Evolutionary conservation across 2,113 vertebrate species (phyloP).

Genomic region (Poeciliopsis turrubarensis): DNA sequence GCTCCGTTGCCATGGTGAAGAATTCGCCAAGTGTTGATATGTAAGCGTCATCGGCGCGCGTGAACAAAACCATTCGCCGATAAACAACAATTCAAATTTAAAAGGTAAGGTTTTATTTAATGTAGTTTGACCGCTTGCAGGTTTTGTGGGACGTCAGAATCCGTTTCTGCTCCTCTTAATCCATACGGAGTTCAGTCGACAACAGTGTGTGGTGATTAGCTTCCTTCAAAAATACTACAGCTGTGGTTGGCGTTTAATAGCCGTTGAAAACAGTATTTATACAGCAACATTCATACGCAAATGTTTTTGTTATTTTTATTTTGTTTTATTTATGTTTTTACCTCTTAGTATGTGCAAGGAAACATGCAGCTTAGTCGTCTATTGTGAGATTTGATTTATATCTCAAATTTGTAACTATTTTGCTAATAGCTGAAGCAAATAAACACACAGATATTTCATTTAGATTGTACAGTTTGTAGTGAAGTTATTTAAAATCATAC

Average conservation of each 20-base stretch:
- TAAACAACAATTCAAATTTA: conserved; percentile 30
- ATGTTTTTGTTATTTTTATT: not conserved
- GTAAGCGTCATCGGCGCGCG: conserved; percentile 62
- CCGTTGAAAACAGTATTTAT: not conserved
- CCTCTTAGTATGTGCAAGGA: not conserved
- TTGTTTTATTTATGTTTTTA: not conserved
- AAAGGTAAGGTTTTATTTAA: conserved; percentile 17
- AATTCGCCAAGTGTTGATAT: conserved; percentile 34
- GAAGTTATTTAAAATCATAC: too few species aligned
- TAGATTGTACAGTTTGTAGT: too few species aligned
- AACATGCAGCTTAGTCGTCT: not conserved
- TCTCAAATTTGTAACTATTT: not conserved
- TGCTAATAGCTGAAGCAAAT: not conserved
- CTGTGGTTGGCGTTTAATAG: not conserved
- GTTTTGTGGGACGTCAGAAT: not conserved
- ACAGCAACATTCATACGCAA: not conserved
- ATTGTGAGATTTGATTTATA: not conserved
- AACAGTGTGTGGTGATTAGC: not conserved
- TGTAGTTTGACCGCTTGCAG: not conserved
- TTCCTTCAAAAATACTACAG: conserved; percentile 4
- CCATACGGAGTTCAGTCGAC: not conserved
- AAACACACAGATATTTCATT: too few species aligned
- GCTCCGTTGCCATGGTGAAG: conserved; percentile 71
- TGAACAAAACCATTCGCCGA: conserved; percentile 20
- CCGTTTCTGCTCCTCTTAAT: not conserved